Evolutionary conservation across 2,797 vertebrate genomes (phyloP), one percentile per base, ranked within the genome.

Genomic region (Silurus aristotelis): DNA sequence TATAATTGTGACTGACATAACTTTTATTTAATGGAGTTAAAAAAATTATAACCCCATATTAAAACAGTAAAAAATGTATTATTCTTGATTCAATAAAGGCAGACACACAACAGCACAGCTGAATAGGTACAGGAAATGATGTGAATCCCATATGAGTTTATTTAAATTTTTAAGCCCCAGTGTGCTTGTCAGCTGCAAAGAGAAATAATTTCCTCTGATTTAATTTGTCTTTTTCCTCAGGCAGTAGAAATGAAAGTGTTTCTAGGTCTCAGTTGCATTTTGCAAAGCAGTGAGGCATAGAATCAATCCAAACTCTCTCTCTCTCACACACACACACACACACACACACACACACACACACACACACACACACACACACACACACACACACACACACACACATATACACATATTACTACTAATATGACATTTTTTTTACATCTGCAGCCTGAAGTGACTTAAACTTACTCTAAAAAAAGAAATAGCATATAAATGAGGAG

Each of bases 131-230:
- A 81, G 61, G 13, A 64, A 38, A 87, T 68, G 31, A 87, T 22
- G 38, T 70, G 90, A 6, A 72, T 91, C 86, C 91, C 89, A 92
- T 92, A 92, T 84, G 68, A 84, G 89, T 91, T 83, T 76, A 83
- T 71, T 61, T 22, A 83, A 76, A 71, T 55, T 92, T 93, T 92
- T 90, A 93, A 90, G 91, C 86, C 92, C 91, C 90, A 90, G 91
- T 92, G 91, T 93, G 93, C 92, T 90, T 90, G 91, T 93, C 92
- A 92, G 91, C 91, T 81, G 61, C 87, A 86, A 91, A 92, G 87
- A 89, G 89, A 90, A 91, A 92, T 92, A 55, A 93, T 93, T 92
- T 92, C 86, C 89, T 87, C 55, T 90, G 89, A 90, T 93, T 92
- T 89, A 88, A 93, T 93, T 88, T 89, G 84, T 90, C 91, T 89